Conservation (phyloP, 1,140 invertebrate species). For the Apis dorsata region DNA sequence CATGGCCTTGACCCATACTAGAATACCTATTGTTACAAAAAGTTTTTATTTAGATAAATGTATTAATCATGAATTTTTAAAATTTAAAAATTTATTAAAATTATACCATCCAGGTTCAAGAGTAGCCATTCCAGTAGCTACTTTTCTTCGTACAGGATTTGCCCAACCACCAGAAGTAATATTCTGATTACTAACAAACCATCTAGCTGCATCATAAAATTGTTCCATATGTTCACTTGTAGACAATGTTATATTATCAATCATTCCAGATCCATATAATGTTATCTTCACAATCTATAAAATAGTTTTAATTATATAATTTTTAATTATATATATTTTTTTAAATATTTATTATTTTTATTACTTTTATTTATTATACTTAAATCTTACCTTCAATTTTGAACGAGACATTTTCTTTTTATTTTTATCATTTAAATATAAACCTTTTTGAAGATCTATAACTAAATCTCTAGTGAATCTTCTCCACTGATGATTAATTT, state of each 20-base stretch:
- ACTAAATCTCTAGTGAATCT: conserved; percentile 92
- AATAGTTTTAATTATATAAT: too few species aligned
- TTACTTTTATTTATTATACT: background rate
- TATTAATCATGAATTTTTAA: background rate
- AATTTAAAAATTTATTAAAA: conserved; percentile 14
- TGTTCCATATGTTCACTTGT: conserved; percentile 91
- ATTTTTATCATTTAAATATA: conserved; percentile 83
- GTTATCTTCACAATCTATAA: conserved; percentile 83
- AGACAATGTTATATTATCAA: conserved; percentile 92
- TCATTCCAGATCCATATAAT: conserved; percentile 87
- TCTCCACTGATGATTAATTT: conserved; percentile 86
- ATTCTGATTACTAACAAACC: conserved; percentile 95
- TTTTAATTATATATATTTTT: background rate
- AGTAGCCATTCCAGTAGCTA: conserved; percentile 88
- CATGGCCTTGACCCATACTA: conserved; percentile 98
- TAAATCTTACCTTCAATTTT: conserved; percentile 85
- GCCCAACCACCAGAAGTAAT: conserved; percentile 91
- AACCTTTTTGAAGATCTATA: conserved; percentile 95
- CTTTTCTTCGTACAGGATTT: conserved; percentile 90
- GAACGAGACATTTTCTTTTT: conserved; percentile 87
- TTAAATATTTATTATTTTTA: background rate
- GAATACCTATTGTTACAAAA: conserved; percentile 85
- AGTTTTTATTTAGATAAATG: background rate
- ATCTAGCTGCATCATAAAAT: conserved; percentile 95
- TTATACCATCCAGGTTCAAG: conserved; percentile 90